Percentiles rank a stretch among this genome's conserved stretches.
Evolutionary conservation across 2,888 invertebrate genomes (phyloP).

Genomic region (Julus scanicus): DNA sequence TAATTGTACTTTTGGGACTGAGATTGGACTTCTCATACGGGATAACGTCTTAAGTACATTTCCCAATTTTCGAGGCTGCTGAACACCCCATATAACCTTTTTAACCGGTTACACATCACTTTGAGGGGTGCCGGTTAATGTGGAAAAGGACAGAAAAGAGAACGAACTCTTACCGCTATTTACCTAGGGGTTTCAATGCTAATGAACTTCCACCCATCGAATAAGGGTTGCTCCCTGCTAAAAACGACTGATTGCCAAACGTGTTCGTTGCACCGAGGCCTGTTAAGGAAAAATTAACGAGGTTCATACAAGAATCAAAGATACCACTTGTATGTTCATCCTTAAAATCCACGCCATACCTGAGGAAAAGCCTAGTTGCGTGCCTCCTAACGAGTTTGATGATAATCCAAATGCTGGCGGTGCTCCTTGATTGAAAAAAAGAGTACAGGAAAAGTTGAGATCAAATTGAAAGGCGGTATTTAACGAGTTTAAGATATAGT

Average conservation of each 20-base stretch:
- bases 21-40: no score
- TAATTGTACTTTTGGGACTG: no score
- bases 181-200: conserved; percentile 58
- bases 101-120: no score
- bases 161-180: conserved; percentile 59
- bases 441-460: neutral
- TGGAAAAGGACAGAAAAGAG: conserved; percentile 56
- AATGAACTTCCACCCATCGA: conserved; percentile 36
- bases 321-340: neutral
- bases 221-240: conserved; percentile 3
- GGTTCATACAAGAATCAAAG: neutral
- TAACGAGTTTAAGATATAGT: neutral
- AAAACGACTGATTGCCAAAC: conserved; percentile 27
- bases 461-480: neutral
- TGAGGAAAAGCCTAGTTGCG: conserved; percentile 19
- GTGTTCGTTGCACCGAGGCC: conserved; percentile 36
- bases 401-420: neutral
- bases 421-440: neutral
- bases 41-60: no score
- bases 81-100: no score
- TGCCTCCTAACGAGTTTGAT: neutral
- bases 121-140: neutral
- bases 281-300: neutral
- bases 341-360: neutral
- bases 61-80: no score